Conservation (phyloP, 2,888 invertebrate genomes). For the Merodon equestris region DNA sequence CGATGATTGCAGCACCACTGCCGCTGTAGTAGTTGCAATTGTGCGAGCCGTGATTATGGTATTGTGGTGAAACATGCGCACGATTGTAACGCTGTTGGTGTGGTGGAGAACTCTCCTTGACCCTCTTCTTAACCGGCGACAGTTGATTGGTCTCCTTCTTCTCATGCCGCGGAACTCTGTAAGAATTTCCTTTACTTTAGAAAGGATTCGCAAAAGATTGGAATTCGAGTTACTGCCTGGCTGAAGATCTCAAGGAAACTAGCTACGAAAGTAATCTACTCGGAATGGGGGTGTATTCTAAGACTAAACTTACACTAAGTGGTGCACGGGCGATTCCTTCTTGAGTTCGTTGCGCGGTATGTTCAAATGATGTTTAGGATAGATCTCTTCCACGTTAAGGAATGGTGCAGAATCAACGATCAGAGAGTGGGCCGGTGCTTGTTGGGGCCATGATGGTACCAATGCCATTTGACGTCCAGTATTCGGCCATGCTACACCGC, state of each 20-base stretch:
- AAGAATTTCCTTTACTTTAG: constrained; percentile 77
- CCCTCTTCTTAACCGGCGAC: constrained; percentile 97
- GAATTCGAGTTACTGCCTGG: constrained; percentile 56
- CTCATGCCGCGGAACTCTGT: constrained; percentile 81
- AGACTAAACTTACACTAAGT: constrained; percentile 76
- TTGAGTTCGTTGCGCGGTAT: constrained; percentile 82
- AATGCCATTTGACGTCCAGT: constrained; percentile 87
- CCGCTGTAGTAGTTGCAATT: constrained; percentile 75
- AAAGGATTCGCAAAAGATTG: constrained; percentile 58
- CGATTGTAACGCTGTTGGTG: constrained; percentile 80
- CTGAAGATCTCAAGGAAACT: constrained; percentile 49
- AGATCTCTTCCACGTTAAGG: constrained; percentile 82
- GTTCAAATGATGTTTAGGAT: constrained; percentile 82
- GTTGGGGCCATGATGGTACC: constrained; percentile 91
- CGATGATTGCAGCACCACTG: constrained; percentile 70
- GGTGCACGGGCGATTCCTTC: constrained; percentile 81
- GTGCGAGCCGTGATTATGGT: constrained; percentile 75
- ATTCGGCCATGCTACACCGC: constrained; percentile 79
- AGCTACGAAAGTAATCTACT: constrained; percentile 34
- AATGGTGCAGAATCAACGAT: constrained; percentile 88
- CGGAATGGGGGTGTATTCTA: too few species aligned
- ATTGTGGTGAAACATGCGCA: constrained; percentile 78
- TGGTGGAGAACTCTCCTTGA: constrained; percentile 96
- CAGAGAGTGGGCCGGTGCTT: constrained; percentile 85
- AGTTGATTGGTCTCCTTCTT: constrained; percentile 93